Conservation (phyloP, 92 coral and sea anemone species). For the Bergia sp. region DNA sequence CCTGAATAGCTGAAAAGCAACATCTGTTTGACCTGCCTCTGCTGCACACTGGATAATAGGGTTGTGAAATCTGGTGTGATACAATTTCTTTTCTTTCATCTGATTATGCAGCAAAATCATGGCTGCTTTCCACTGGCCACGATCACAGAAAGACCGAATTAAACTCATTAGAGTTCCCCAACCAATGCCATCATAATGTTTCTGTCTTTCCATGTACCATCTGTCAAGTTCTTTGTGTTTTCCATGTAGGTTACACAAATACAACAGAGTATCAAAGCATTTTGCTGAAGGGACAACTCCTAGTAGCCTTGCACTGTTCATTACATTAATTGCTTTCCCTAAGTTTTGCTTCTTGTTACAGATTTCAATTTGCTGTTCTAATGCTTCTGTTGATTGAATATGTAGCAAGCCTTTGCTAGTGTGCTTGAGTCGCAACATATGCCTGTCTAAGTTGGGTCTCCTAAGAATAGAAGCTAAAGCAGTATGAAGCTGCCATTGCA, state of each 20-base stretch:
- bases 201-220: constrained; percentile 61
- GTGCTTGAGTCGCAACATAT: neutral
- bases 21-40: constrained; percentile 54
- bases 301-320: constrained; percentile 34
- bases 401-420: neutral
- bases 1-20: constrained; percentile 80
- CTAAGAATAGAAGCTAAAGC: neutral
- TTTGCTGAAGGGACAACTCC: constrained; percentile 45
- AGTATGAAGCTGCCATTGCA: neutral
- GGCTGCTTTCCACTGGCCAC: constrained; percentile 71
- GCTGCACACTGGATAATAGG: constrained; percentile 76
- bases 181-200: constrained; percentile 60
- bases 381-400: constrained; percentile 2
- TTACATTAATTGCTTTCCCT: neutral
- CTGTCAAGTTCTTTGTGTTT: constrained; percentile 70
- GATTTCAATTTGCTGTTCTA: constrained; percentile 9
- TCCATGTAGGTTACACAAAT: constrained; percentile 57
- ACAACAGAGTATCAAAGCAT: constrained; percentile 59
- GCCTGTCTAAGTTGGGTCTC: neutral
- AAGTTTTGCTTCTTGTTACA: constrained; percentile 31
- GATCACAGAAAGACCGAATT: constrained; percentile 79
- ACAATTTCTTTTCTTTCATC: constrained; percentile 53
- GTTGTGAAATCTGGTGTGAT: constrained; percentile 80
- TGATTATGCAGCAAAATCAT: constrained; percentile 50
- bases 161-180: constrained; percentile 82